Percentiles rank a stretch among this genome's conserved stretches.
Conservation (phyloP, 2,888 invertebrate species). For the Leucophora obtusa region DNA sequence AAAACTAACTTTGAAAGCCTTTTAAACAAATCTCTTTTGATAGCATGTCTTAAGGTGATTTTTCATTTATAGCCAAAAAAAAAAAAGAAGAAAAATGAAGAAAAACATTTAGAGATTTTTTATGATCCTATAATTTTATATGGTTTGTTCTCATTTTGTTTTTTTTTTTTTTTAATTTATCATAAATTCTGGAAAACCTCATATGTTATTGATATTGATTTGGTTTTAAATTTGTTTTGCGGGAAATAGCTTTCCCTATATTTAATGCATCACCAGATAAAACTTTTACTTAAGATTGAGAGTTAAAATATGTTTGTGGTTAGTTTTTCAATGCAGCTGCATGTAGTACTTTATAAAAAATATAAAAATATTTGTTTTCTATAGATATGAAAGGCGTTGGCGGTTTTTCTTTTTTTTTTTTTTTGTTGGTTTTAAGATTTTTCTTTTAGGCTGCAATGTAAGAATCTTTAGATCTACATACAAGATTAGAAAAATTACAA, state of each 20-base stretch:
- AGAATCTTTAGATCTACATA: neutral
- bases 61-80: conserved; percentile 27
- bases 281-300: conserved; percentile 50
- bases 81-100: too few species aligned
- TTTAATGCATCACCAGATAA: conserved; percentile 35
- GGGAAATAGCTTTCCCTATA: conserved; percentile 30
- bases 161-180: conserved; percentile 41
- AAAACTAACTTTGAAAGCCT: conserved; percentile 1
- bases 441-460: neutral
- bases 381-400: conserved; percentile 10
- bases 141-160: conserved; percentile 40
- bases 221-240: neutral
- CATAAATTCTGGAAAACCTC: conserved; percentile 52
- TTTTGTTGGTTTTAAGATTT: neutral
- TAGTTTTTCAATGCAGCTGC: conserved; percentile 24
- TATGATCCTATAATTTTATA: conserved; percentile 35
- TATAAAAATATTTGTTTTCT: neutral
- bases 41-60: conserved; percentile 56
- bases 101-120: conserved; percentile 4
- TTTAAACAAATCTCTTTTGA: conserved; percentile 37
- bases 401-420: neutral
- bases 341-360: neutral
- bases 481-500: neutral
- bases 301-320: conserved; percentile 20
- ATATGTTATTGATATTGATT: conserved; percentile 30